phyloP scores from a whole-genome alignment of 2,888 invertebrate genomes.

The Rotaria sp. region DNA sequence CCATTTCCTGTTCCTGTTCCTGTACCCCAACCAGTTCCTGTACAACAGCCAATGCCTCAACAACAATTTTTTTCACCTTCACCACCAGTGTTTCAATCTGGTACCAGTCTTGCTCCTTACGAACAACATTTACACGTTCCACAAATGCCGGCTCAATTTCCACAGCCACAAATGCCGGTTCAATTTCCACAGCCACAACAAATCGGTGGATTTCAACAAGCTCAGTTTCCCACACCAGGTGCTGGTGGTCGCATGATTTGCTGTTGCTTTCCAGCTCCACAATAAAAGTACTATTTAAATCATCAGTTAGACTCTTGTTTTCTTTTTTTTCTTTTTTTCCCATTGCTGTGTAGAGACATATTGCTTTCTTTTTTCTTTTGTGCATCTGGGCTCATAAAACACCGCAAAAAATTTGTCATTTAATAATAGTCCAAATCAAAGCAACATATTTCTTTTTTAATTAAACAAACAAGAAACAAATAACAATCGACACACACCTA shows the following conservation, averaged over 20 bases:
- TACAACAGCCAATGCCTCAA: not conserved
- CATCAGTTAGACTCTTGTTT: not conserved
- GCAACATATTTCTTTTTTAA: not conserved
- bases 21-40: not conserved
- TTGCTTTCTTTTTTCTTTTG: not conserved
- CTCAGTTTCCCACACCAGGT: not conserved
- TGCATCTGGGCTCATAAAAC: conserved; percentile 9
- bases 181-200: not conserved
- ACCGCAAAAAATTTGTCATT: not conserved
- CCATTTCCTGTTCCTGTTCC: not conserved
- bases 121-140: not conserved
- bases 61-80: not conserved
- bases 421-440: conserved; percentile 7
- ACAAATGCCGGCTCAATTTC: rapidly evolving
- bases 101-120: not conserved
- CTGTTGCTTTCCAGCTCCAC: conserved; percentile 8
- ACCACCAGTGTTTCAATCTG: not conserved
- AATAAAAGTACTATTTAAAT: not conserved
- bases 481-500: not conserved
- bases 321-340: not conserved
- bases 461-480: not conserved
- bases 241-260: not conserved
- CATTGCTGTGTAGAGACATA: not conserved
- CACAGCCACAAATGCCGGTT: not conserved
- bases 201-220: not conserved